These are phyloP conservation scores for Pollenia labialis DNA, from an alignment of 2,888 invertebrate species.

Conservation along the genomic window DNA sequence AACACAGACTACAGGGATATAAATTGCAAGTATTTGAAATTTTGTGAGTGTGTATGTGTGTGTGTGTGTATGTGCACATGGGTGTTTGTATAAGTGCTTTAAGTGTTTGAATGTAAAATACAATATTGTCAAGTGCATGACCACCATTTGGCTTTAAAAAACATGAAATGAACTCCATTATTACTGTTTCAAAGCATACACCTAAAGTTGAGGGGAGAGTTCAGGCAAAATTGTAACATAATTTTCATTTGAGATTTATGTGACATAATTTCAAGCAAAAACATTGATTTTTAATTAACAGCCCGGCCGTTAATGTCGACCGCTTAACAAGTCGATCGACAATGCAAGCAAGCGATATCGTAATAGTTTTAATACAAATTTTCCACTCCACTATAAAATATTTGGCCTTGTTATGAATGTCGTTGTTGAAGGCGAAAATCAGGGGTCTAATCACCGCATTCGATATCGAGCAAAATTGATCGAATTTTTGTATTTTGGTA, in stretches of 20 bases:
- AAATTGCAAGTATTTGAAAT: neutral
- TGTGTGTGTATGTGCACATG: neutral
- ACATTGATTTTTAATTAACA: too few species aligned
- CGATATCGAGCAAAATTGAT: too few species aligned
- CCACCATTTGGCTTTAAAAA: slow-evolving; percentile 70
- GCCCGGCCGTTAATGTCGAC: too few species aligned
- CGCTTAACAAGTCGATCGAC: too few species aligned
- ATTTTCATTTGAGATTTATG: neutral
- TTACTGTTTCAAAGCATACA: slow-evolving; percentile 12
- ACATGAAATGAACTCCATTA: slow-evolving; percentile 62
- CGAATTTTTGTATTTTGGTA: too few species aligned
- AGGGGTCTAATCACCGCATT: too few species aligned
- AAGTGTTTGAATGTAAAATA: slow-evolving; percentile 42
- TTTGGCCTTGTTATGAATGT: too few species aligned
- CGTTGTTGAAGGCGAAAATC: too few species aligned
- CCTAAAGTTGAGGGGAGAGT: neutral
- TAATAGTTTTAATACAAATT: too few species aligned
- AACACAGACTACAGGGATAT: slow-evolving; percentile 8
- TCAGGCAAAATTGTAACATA: neutral
- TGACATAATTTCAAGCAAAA: too few species aligned
- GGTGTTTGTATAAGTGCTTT: slow-evolving; percentile 4
- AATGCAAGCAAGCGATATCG: too few species aligned
- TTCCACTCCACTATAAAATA: too few species aligned
- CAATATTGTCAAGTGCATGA: slow-evolving; percentile 72
- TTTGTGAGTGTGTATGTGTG: neutral